Conservation (phyloP, 2,888 invertebrate genomes). For the Ormyrus nitidulus region DNA sequence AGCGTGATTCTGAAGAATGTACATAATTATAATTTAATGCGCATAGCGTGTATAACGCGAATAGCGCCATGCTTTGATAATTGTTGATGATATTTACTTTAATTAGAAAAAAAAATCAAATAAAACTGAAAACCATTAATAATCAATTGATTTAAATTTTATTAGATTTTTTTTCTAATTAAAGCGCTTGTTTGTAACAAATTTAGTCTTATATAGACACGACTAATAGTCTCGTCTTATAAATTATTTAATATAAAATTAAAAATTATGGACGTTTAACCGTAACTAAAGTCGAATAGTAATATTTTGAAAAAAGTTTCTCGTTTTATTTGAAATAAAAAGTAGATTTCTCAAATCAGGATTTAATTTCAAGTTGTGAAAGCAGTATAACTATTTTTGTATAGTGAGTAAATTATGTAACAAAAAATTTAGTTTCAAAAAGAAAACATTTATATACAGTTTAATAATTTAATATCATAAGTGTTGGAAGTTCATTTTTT, state of each 20-base stretch:
- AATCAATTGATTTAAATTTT: conserved; percentile 28
- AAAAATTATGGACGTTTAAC: conserved; percentile 20
- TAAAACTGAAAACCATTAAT: conserved; percentile 26
- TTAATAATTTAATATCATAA: conserved; percentile 28
- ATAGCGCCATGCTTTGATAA: conserved; percentile 19
- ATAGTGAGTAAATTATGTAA: neutral
- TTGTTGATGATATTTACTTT: conserved; percentile 24
- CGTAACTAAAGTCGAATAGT: neutral
- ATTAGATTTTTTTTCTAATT: neutral
- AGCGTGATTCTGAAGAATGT: conserved; percentile 32
- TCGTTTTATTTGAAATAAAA: neutral
- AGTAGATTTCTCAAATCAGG: conserved; percentile 36
- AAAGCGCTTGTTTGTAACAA: conserved; percentile 33
- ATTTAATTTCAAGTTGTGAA: neutral
- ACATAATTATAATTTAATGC: conserved; percentile 46
- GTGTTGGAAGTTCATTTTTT: conserved; percentile 24
- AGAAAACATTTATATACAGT: neutral
- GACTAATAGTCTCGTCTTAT: conserved; percentile 17
- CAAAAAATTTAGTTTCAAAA: conserved; percentile 35
- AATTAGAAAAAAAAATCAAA: conserved; percentile 9
- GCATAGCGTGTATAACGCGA: conserved; percentile 18
- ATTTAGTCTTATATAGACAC: neutral
- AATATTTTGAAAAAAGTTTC: neutral
- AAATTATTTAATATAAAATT: conserved; percentile 9
- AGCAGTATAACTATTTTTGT: no score